A percentile compares a stretch with the other conserved stretches of the same genome.
Conservation (phyloP, 2,888 invertebrate species). For the Lithodes maja region DNA sequence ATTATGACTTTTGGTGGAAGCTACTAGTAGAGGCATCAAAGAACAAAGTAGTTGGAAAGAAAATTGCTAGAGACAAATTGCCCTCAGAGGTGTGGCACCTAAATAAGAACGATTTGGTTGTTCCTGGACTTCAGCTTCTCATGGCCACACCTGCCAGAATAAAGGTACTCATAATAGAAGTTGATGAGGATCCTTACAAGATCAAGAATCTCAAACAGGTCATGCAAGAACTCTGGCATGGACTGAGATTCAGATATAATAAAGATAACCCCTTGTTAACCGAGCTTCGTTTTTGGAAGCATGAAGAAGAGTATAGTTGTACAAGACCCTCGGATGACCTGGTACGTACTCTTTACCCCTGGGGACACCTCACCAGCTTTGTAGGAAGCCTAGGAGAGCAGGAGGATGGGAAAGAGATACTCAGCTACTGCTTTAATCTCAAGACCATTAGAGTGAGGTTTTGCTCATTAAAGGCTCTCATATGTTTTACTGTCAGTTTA, state of each 20-base stretch:
- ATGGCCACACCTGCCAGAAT: background rate
- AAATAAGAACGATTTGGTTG: slow-evolving; percentile 1
- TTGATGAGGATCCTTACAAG: slow-evolving; percentile 43
- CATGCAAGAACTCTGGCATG: background rate
- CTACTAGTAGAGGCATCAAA: slow-evolving; percentile 30
- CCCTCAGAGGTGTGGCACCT: background rate
- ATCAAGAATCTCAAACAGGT: slow-evolving; percentile 13
- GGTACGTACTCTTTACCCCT: slow-evolving; percentile 36
- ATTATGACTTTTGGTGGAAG: slow-evolving; percentile 53
- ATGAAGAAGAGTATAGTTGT: slow-evolving; percentile 11
- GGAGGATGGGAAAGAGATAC: slow-evolving; percentile 1
- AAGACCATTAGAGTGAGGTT: slow-evolving; percentile 39
- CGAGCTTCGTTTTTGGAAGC: slow-evolving; percentile 42
- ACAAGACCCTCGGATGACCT: slow-evolving; percentile 25
- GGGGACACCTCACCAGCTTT: slow-evolving; percentile 45
- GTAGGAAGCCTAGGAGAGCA: slow-evolving; percentile 48
- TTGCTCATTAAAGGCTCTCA: background rate
- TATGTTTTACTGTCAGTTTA: slow-evolving; percentile 21
- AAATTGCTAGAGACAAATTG: slow-evolving; percentile 13
- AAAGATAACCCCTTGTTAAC: slow-evolving; percentile 20
- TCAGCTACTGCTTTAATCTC: slow-evolving; percentile 37
- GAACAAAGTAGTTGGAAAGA: background rate
- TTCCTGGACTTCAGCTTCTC: slow-evolving; percentile 36
- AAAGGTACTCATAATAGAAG: slow-evolving; percentile 32
- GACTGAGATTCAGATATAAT: background rate